phyloP scores from a whole-genome alignment of 2,888 invertebrate genomes.

The Panzeria rudis region DNA sequence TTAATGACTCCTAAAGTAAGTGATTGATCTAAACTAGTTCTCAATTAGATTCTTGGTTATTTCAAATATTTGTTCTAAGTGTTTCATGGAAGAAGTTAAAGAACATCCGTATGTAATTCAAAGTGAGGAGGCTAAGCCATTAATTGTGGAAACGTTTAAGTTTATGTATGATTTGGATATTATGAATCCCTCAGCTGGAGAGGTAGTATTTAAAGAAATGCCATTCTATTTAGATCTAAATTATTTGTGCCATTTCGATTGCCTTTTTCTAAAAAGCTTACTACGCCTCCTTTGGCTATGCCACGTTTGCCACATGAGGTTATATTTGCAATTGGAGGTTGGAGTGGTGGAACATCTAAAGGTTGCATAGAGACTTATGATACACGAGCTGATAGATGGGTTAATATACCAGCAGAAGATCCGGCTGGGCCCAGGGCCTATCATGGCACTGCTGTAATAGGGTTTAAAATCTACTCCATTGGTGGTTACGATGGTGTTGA shows the following conservation, averaged over 20 bases:
- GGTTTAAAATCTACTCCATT: constrained; percentile 92
- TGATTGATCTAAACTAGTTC: not conserved
- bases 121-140: constrained; percentile 92
- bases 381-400: constrained; percentile 95
- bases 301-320: constrained; percentile 95
- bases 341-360: constrained; percentile 86
- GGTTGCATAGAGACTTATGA: constrained; percentile 94
- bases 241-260: constrained; percentile 74
- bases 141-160: constrained; percentile 95
- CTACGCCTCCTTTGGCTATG: constrained; percentile 92
- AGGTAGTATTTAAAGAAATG: constrained; percentile 84
- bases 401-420: constrained; percentile 88
- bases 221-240: constrained; percentile 67
- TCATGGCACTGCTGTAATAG: constrained; percentile 96
- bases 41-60: not conserved
- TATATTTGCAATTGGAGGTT: constrained; percentile 92
- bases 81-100: constrained; percentile 95
- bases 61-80: constrained; percentile 84
- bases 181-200: constrained; percentile 90
- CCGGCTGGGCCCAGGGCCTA: constrained; percentile 94
- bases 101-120: constrained; percentile 93
- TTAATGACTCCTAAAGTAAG: constrained; percentile 90
- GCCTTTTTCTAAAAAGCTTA: constrained; percentile 80
- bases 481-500: constrained; percentile 94
- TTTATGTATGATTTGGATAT: constrained; percentile 96